These are phyloP conservation scores for Hippolais icterina DNA, from an alignment of 2,113 vertebrate species.

Conservation along the genomic window DNA sequence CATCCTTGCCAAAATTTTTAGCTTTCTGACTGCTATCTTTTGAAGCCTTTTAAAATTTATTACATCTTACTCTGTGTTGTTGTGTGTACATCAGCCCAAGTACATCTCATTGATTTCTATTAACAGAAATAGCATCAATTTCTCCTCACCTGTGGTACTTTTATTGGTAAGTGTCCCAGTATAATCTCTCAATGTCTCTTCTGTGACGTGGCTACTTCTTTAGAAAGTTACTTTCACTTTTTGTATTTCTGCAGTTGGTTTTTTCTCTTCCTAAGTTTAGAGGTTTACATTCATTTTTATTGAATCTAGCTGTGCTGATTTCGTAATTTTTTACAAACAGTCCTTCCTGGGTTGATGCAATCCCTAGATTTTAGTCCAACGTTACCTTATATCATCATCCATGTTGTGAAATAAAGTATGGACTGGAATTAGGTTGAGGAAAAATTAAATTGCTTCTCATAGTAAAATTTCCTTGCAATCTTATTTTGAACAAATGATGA, in stretches of 20 bases:
- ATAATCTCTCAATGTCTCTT: neutral
- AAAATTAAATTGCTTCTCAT: neutral
- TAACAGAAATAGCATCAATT: neutral
- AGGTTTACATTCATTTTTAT: neutral
- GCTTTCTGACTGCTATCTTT: neutral
- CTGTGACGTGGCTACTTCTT: neutral
- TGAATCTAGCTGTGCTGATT: neutral
- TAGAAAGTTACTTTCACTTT: neutral
- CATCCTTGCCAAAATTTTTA: neutral
- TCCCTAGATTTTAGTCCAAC: neutral
- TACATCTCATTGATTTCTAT: neutral
- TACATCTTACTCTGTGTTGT: neutral
- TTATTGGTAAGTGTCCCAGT: neutral
- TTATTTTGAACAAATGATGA: neutral
- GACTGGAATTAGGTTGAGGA: neutral
- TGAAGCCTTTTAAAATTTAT: neutral
- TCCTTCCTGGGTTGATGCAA: neutral
- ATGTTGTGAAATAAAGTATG: neutral
- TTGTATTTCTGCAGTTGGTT: neutral
- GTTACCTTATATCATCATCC: neutral
- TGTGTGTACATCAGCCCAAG: neutral
- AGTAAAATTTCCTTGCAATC: neutral
- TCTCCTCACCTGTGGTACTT: neutral
- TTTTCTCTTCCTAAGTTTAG: neutral
- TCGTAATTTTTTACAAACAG: neutral